Conservation (phyloP, 1,140 invertebrate species). For the Lucilia sericata region DNA sequence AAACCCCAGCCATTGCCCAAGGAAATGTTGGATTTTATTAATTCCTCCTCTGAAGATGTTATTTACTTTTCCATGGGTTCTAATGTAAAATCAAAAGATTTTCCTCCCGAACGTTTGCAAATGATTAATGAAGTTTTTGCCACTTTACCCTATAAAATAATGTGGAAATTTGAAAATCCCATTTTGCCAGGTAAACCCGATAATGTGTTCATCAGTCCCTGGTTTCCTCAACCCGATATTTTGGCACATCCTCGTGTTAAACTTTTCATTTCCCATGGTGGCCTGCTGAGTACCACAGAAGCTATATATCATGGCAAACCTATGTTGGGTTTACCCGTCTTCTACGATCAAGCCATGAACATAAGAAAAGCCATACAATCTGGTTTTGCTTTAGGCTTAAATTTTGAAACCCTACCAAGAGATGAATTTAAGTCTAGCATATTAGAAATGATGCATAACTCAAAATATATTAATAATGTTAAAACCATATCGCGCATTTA, state of each 20-base stretch:
- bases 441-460: constrained; percentile 28
- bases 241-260: constrained; percentile 78
- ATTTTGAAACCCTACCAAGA: constrained; percentile 36
- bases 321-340: constrained; percentile 76
- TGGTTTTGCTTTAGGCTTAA: constrained; percentile 63
- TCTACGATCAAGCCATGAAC: constrained; percentile 73
- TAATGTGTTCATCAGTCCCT: constrained; percentile 76
- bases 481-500: constrained; percentile 71
- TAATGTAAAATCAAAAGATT: constrained; percentile 71
- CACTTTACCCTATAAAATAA: constrained; percentile 72
- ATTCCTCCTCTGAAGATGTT: constrained; percentile 71
- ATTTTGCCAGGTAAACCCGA: constrained; percentile 70
- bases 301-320: constrained; percentile 76
- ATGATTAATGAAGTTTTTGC: constrained; percentile 71
- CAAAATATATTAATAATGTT: constrained; percentile 40
- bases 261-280: constrained; percentile 80
- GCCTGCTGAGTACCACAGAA: constrained; percentile 76
- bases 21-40: constrained; percentile 71
- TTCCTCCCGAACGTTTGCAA: constrained; percentile 69
- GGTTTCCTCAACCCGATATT: constrained; percentile 81
- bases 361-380: constrained; percentile 65
- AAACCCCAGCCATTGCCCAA: constrained; percentile 63
- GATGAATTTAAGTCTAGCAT: constrained; percentile 45
- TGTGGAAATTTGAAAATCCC: constrained; percentile 79
- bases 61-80: constrained; percentile 77